phyloP scores from a whole-genome alignment of 2,888 invertebrate genomes.

The Hesperia comma region DNA sequence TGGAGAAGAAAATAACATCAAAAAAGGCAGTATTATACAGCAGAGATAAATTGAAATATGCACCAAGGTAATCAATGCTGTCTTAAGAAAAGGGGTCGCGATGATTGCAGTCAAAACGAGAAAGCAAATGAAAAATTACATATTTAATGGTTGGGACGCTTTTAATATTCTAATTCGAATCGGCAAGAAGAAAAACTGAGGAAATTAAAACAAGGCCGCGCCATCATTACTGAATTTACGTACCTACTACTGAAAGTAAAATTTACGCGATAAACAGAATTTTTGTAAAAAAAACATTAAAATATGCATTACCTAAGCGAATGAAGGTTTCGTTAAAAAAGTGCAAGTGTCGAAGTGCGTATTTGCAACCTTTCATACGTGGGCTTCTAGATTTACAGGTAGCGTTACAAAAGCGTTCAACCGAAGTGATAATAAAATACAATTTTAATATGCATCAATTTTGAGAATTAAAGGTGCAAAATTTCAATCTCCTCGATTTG shows the following conservation, averaged over 20 bases:
- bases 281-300: too few species aligned
- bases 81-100: conserved; percentile 34
- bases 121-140: conserved; percentile 36
- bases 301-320: too few species aligned
- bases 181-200: conserved; percentile 64
- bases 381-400: too few species aligned
- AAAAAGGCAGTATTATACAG: conserved; percentile 9
- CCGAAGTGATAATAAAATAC: too few species aligned
- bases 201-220: conserved; percentile 65
- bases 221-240: conserved; percentile 24
- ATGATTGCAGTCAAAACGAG: conserved; percentile 35
- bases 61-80: conserved; percentile 33
- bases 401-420: too few species aligned
- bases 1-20: not conserved
- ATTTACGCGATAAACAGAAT: conserved; percentile 3
- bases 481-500: too few species aligned
- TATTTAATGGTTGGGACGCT: conserved; percentile 43
- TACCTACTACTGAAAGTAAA: not conserved
- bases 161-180: conserved; percentile 62
- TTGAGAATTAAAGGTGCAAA: too few species aligned
- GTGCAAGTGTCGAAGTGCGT: too few species aligned
- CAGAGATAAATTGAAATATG: conserved; percentile 27
- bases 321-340: too few species aligned
- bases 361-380: too few species aligned
- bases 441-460: too few species aligned